These are phyloP conservation scores for Agriotes lineatus DNA, from an alignment of 2,888 invertebrate genomes.

Conservation along the genomic window DNA sequence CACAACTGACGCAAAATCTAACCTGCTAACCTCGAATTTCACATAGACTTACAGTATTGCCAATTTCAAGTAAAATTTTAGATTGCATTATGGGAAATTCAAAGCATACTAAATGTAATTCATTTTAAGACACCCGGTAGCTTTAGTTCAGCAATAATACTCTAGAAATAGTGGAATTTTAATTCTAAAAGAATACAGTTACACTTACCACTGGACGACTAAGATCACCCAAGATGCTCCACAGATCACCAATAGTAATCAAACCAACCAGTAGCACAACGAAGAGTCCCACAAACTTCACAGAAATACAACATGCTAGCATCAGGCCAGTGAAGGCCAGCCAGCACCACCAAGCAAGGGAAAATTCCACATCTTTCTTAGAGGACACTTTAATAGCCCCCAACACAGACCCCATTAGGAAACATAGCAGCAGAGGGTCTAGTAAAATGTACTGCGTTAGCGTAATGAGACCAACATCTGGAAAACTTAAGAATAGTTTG, in stretches of 20 bases:
- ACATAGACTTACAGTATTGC: too few species aligned
- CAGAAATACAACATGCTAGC: constrained; percentile 90
- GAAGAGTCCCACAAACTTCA: constrained; percentile 97
- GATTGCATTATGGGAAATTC: too few species aligned
- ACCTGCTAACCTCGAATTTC: too few species aligned
- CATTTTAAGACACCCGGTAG: too few species aligned
- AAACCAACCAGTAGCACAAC: constrained; percentile 89
- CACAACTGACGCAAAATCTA: too few species aligned
- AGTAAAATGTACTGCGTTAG: constrained; percentile 92
- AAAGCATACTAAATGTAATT: too few species aligned
- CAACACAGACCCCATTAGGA: constrained; percentile 89
- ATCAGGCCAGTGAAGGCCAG: constrained; percentile 84
- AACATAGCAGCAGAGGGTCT: constrained; percentile 93
- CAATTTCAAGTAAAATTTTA: too few species aligned
- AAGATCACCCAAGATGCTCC: constrained; percentile 90
- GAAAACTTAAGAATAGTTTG: constrained; percentile 56
- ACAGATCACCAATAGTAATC: constrained; percentile 86
- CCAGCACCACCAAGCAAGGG: constrained; percentile 85
- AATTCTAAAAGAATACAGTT: too few species aligned
- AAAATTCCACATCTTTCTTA: constrained; percentile 69
- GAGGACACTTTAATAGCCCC: constrained; percentile 81
- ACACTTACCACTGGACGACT: constrained; percentile 84
- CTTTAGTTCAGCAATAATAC: too few species aligned
- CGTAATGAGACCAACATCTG: constrained; percentile 92
- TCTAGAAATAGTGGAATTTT: too few species aligned